Evolutionary conservation across 2,888 invertebrate species (phyloP).

Genomic region (Apotomis turbidana): DNA sequence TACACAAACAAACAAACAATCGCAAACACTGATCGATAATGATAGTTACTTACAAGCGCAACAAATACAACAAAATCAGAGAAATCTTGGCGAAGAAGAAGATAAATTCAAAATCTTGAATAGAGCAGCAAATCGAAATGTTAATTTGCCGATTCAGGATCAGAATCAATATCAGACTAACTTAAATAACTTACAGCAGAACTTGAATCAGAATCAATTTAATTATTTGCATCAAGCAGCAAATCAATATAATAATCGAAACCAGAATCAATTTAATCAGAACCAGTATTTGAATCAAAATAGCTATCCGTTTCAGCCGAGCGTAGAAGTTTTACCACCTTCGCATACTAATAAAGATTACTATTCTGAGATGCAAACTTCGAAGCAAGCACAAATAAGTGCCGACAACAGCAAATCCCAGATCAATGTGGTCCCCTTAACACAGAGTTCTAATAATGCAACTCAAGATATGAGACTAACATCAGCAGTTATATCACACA

Average conservation of each 20-base stretch:
- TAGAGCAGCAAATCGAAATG: conserved; percentile 20
- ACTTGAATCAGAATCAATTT: conserved; percentile 5
- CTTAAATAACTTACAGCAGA: neutral
- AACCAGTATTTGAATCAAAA: conserved; percentile 16
- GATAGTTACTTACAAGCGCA: conserved; percentile 32
- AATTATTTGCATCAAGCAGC: conserved; percentile 17
- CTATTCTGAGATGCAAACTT: conserved; percentile 8
- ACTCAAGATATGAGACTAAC: conserved; percentile 38
- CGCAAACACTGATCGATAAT: conserved; percentile 2
- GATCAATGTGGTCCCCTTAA: neutral
- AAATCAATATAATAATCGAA: conserved; percentile 20
- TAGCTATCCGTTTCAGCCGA: conserved; percentile 23
- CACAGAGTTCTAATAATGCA: conserved; percentile 10
- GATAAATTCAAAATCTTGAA: conserved; percentile 6
- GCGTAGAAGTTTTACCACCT: conserved; percentile 26
- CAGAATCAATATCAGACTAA: conserved; percentile 6
- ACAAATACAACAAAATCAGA: conserved; percentile 14
- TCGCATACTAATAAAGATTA: conserved; percentile 27
- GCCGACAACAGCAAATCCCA: neutral
- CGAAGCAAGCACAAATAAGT: neutral
- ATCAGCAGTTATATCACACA: conserved; percentile 58
- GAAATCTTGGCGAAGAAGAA: neutral
- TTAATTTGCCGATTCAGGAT: conserved; percentile 1
- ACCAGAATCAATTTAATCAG: conserved; percentile 9
- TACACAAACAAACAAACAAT: neutral